phyloP scores from a whole-genome alignment of 1,140 invertebrate species.

The Octopus bimaculoides region DNA sequence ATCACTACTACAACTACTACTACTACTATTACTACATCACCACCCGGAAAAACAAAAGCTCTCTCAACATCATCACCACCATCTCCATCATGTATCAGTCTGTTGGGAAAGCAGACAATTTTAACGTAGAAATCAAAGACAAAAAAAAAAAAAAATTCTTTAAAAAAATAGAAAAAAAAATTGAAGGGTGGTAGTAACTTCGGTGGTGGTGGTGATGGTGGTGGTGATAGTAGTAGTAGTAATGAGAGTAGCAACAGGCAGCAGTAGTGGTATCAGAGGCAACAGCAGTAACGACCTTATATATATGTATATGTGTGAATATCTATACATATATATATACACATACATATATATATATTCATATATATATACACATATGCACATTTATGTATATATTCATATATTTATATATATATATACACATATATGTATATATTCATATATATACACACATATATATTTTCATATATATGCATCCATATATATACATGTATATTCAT shows the following conservation, averaged over 20 bases:
- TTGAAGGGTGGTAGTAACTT: background rate
- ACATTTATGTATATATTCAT: background rate
- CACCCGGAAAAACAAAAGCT: too few species aligned
- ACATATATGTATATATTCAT: background rate
- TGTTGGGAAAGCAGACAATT: background rate
- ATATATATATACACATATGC: background rate
- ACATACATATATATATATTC: background rate
- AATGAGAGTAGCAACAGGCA: too few species aligned
- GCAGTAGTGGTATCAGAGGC: too few species aligned
- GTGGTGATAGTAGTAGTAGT: too few species aligned
- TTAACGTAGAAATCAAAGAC: background rate
- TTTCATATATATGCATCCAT: background rate
- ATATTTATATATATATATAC: background rate
- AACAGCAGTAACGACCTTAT: background rate
- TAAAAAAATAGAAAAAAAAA: background rate
- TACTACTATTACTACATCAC: too few species aligned
- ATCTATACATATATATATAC: background rate
- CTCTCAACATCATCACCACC: too few species aligned
- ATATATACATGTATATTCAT: background rate
- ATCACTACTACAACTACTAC: too few species aligned
- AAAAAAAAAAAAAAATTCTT: background rate
- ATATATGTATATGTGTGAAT: background rate
- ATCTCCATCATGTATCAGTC: background rate
- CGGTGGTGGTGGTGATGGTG: too few species aligned
- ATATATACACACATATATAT: background rate